These are phyloP conservation scores for Acleris holmiana DNA, from an alignment of 2,888 invertebrate genomes.

Conservation along the genomic window DNA sequence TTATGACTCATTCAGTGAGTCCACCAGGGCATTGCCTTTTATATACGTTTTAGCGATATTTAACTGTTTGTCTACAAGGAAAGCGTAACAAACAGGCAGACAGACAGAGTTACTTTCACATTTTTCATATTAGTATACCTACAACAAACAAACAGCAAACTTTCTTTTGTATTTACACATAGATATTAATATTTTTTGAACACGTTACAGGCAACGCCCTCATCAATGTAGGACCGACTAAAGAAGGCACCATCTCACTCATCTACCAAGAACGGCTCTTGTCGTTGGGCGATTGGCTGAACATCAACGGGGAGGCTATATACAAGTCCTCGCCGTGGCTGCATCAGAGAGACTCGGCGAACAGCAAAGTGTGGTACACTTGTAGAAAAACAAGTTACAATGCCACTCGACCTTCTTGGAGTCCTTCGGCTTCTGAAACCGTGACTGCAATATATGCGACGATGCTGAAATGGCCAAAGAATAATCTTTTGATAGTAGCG, in stretches of 20 bases:
- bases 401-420: conserved; percentile 30
- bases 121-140: too few species aligned
- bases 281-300: conserved; percentile 92
- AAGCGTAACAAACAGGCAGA: too few species aligned
- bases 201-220: conserved; percentile 87
- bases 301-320: conserved; percentile 94
- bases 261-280: conserved; percentile 94
- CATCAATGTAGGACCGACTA: conserved; percentile 96
- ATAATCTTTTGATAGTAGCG: conserved; percentile 72
- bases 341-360: conserved; percentile 91
- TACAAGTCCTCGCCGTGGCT: conserved; percentile 91
- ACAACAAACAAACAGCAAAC: too few species aligned
- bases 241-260: conserved; percentile 93
- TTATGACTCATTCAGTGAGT: too few species aligned
- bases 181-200: not conserved
- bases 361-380: conserved; percentile 88
- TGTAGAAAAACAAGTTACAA: conserved; percentile 37
- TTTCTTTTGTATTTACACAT: too few species aligned
- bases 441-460: conserved; percentile 83
- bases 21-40: too few species aligned
- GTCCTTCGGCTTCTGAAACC: conserved; percentile 36
- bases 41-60: too few species aligned
- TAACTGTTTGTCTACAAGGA: too few species aligned
- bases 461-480: conserved; percentile 86
- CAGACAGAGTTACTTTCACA: too few species aligned